Evolutionary conservation across 2,113 vertebrate genomes (phyloP).

Genomic region (Scomber scombrus): DNA sequence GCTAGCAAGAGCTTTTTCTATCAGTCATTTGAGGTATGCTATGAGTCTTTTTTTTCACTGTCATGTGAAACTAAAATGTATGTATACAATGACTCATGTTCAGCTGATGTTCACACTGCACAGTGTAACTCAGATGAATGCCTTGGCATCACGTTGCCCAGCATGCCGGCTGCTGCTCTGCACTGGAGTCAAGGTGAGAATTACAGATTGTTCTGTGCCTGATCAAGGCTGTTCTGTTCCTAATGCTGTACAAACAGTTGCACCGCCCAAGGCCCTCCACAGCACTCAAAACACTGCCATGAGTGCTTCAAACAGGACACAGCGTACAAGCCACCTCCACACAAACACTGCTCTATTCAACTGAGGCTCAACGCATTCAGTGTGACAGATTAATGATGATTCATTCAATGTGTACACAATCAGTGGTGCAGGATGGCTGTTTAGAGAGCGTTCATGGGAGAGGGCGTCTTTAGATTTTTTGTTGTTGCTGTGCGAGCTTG

Average conservation of each 20-base stretch:
- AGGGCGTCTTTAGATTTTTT: conserved; percentile 18
- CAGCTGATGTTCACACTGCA: neutral
- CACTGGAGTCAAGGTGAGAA: conserved; percentile 13
- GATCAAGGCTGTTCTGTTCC: conserved; percentile 57
- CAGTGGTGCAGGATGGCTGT: conserved; percentile 9
- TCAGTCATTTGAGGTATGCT: neutral
- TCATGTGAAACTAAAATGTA: neutral
- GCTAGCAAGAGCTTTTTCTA: neutral
- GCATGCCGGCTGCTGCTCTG: neutral
- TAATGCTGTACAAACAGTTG: conserved; percentile 47
- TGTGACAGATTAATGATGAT: conserved; percentile 47
- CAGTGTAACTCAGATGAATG: neutral
- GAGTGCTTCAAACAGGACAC: conserved; percentile 35
- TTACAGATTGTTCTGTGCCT: conserved; percentile 26
- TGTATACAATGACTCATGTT: neutral
- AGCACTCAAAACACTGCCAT: neutral
- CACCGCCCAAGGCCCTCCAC: conserved; percentile 6
- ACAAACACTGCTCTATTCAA: conserved; percentile 24
- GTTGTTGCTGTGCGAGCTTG: conserved; percentile 26
- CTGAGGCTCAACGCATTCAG: conserved; percentile 32
- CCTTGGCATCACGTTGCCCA: neutral
- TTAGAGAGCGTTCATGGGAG: conserved; percentile 25
- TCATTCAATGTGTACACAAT: conserved; percentile 29
- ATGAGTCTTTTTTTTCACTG: neutral
- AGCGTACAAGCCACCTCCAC: conserved; percentile 47